A percentile compares a stretch with the other conserved stretches of the same genome.
Evolutionary conservation across 2,797 vertebrate species (phyloP).

Genomic region (Oreortyx pictus): DNA sequence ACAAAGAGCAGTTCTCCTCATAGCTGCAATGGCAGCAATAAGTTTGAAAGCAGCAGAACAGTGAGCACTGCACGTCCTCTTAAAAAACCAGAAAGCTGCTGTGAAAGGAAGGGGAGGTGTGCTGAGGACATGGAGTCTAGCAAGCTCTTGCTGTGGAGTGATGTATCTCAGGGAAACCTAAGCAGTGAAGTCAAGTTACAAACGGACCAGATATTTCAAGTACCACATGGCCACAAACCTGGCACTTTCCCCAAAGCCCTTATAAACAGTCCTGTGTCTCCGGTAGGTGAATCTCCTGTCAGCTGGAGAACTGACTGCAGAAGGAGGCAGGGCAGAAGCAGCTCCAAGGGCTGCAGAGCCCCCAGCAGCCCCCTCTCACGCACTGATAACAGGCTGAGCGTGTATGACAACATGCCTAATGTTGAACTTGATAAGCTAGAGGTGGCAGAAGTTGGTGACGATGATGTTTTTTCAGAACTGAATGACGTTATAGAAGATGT

Average conservation of each 20-base stretch:
- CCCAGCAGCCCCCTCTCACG: neutral
- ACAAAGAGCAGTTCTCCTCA: conserved; percentile 60
- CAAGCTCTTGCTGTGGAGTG: conserved; percentile 55
- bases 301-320: conserved; percentile 88
- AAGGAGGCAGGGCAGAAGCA: conserved; percentile 54
- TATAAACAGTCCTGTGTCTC: conserved; percentile 72
- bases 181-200: conserved; percentile 82
- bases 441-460: conserved; percentile 43
- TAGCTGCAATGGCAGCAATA: conserved; percentile 78
- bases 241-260: conserved; percentile 89
- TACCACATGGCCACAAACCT: conserved; percentile 88
- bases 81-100: conserved; percentile 79
- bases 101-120: conserved; percentile 64
- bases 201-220: conserved; percentile 80
- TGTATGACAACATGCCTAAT: conserved; percentile 89
- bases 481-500: conserved; percentile 87
- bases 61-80: conserved; percentile 84
- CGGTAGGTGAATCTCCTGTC: conserved; percentile 78
- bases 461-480: conserved; percentile 87
- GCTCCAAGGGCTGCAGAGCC: conserved; percentile 42
- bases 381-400: conserved; percentile 80
- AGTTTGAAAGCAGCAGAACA: conserved; percentile 82
- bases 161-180: conserved; percentile 77
- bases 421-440: conserved; percentile 32
- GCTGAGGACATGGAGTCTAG: conserved; percentile 62